Evolutionary conservation across 2,888 invertebrate species (phyloP).

Genomic region (Anoncus sp.): DNA sequence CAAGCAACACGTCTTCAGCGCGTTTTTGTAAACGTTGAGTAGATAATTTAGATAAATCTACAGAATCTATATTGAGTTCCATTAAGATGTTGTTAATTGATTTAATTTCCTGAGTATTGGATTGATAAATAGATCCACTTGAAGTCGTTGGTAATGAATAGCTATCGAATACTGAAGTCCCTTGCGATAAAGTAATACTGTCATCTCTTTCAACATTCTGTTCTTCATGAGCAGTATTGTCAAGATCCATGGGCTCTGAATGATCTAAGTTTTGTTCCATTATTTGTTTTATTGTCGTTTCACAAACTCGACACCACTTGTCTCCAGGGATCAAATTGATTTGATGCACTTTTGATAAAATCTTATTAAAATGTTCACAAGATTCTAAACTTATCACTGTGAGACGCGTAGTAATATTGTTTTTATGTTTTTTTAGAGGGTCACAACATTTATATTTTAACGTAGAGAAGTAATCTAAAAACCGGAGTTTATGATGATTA

Average conservation of each 20-base stretch:
- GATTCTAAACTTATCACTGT: too few relatives aligned
- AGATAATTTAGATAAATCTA: constrained; percentile 15
- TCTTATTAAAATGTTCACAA: too few relatives aligned
- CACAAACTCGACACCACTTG: too few relatives aligned
- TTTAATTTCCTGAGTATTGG: constrained; percentile 7
- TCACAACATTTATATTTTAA: too few relatives aligned
- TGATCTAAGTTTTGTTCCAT: constrained; percentile 3
- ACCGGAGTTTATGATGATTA: constrained; percentile 10
- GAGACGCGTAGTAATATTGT: too few relatives aligned
- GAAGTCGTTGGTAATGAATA: neutral
- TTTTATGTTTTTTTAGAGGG: too few relatives aligned
- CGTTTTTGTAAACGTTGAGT: constrained; percentile 17
- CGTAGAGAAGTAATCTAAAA: neutral
- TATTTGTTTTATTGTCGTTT: neutral
- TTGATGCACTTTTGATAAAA: too few relatives aligned
- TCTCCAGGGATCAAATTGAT: too few relatives aligned
- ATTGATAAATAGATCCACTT: constrained; percentile 8
- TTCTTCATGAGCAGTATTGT: constrained; percentile 1
- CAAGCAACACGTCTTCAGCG: constrained; percentile 12
- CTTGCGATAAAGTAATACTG: neutral
- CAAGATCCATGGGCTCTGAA: constrained; percentile 15
- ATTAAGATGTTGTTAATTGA: constrained; percentile 13
- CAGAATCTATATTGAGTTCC: constrained; percentile 7
- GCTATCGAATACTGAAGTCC: constrained; percentile 8
- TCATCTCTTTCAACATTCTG: neutral